phyloP scores from a whole-genome alignment of 2,113 vertebrate genomes.

The Parus major region DNA sequence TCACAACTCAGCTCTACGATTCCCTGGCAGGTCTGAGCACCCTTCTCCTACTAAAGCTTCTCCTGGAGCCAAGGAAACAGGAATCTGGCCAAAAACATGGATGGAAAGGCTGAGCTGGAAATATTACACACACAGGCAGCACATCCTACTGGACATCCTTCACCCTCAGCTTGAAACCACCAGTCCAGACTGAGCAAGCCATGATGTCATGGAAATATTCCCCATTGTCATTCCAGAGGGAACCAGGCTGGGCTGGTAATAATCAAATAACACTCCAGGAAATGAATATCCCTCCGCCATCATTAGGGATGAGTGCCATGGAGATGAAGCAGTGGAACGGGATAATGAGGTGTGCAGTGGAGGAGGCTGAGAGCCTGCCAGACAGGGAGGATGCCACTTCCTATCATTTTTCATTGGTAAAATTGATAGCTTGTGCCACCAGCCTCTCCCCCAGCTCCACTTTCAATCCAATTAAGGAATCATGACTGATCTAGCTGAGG shows the following conservation, averaged over 20 bases:
- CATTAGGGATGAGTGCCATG: background rate
- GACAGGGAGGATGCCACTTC: constrained; percentile 14
- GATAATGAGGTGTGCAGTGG: constrained; percentile 26
- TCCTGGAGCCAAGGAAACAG: background rate
- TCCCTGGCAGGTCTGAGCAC: background rate
- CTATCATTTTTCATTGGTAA: constrained; percentile 5
- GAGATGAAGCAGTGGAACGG: background rate
- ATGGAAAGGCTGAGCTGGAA: background rate
- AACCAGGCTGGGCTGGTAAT: background rate
- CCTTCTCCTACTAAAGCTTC: background rate
- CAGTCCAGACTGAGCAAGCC: background rate
- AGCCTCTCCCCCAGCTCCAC: background rate
- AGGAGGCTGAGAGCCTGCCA: constrained; percentile 11
- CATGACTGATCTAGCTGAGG: background rate
- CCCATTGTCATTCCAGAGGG: background rate
- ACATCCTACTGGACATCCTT: background rate
- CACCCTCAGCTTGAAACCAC: background rate
- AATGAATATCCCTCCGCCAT: background rate
- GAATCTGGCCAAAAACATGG: background rate
- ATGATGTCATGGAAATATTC: background rate
- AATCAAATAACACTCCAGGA: background rate
- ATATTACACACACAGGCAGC: background rate
- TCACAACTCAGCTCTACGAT: background rate
- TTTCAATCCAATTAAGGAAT: background rate
- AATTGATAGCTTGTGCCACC: background rate